These are phyloP conservation scores for Gonatopus flavifemur DNA, from an alignment of 1,140 invertebrate genomes.

Conservation along the genomic window DNA sequence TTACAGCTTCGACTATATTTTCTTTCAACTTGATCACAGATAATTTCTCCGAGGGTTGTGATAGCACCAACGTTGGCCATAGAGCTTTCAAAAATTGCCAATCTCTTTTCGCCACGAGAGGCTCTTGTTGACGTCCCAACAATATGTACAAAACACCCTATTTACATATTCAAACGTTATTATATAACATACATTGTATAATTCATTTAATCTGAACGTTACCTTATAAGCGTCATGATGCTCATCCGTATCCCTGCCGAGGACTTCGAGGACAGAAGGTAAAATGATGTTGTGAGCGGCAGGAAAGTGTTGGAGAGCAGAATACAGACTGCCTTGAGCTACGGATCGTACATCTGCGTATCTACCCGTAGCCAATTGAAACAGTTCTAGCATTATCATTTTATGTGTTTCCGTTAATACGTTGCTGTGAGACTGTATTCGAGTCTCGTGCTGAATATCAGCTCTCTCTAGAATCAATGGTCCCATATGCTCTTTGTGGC, in stretches of 20 bases:
- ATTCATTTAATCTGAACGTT: too few species aligned
- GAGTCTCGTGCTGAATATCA: constrained; percentile 68
- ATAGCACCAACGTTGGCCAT: constrained; percentile 75
- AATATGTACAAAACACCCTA: constrained; percentile 79
- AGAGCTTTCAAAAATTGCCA: constrained; percentile 72
- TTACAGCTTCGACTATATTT: constrained; percentile 56
- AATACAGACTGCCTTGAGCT: constrained; percentile 65
- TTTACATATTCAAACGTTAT: not conserved
- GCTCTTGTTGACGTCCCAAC: constrained; percentile 63
- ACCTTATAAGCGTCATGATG: constrained; percentile 75
- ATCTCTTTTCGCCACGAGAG: constrained; percentile 70
- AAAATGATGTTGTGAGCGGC: constrained; percentile 65
- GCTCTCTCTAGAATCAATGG: constrained; percentile 67
- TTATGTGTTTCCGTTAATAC: constrained; percentile 63
- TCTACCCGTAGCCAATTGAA: constrained; percentile 66
- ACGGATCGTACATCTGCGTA: constrained; percentile 69
- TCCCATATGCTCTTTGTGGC: constrained; percentile 65
- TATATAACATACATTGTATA: not conserved
- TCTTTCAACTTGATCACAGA: constrained; percentile 78
- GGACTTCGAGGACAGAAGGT: constrained; percentile 62
- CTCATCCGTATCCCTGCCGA: constrained; percentile 62
- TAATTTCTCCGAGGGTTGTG: constrained; percentile 78
- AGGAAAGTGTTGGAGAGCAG: constrained; percentile 58
- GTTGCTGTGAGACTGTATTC: constrained; percentile 51
- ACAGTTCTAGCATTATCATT: constrained; percentile 65